Evolutionary conservation across 2,113 vertebrate species (phyloP).

Genomic region (Odontophorus gujanensis): DNA sequence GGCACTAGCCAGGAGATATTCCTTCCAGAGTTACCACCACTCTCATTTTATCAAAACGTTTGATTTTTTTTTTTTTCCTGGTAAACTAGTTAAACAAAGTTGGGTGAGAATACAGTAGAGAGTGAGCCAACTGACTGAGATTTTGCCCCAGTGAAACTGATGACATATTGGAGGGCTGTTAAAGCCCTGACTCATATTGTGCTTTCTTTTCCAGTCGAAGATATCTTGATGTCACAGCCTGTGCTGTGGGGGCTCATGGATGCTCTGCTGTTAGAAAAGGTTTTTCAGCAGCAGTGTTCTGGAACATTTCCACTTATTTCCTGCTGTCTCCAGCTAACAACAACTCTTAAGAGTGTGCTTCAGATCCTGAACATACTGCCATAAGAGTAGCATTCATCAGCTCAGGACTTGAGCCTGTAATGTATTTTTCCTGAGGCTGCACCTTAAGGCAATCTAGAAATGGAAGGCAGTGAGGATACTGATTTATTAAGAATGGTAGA

Average conservation of each 20-base stretch:
- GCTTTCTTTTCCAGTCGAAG: conserved; percentile 10
- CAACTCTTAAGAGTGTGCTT: not conserved
- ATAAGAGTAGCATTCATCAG: not conserved
- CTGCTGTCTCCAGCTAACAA: not conserved
- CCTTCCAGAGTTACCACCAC: conserved; percentile 17
- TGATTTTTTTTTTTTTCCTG: not conserved
- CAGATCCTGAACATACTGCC: not conserved
- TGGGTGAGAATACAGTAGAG: not conserved
- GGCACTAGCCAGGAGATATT: conserved; percentile 7
- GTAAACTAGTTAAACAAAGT: not conserved
- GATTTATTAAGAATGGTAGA: not conserved
- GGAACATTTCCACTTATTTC: not conserved
- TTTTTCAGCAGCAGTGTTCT: not conserved
- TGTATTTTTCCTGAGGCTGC: conserved; percentile 57
- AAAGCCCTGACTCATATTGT: not conserved
- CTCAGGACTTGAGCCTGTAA: conserved; percentile 9
- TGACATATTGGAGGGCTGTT: conserved; percentile 1
- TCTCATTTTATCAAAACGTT: not conserved
- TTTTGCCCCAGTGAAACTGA: not conserved
- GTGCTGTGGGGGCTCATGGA: not conserved
- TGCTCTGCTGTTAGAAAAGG: not conserved
- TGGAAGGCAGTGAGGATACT: not conserved
- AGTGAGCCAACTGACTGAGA: conserved; percentile 1
- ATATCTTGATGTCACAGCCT: not conserved
- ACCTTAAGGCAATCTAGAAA: conserved; percentile 57